phyloP scores from a whole-genome alignment of 2,113 vertebrate genomes.

The Callionymus lyra region DNA sequence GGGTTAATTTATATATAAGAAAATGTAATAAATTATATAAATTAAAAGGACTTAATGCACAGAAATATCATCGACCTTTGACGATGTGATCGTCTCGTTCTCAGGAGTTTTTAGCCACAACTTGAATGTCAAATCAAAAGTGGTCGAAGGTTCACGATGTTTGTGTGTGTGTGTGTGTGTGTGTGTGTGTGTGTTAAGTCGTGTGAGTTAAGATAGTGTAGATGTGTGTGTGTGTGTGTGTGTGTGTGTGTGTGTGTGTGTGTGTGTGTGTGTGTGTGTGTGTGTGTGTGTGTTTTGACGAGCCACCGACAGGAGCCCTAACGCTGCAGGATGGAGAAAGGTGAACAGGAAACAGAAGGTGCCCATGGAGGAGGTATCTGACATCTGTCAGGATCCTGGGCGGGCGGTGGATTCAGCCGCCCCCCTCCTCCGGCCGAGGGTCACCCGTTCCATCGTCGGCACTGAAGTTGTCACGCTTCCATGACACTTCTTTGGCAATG shows the following conservation, averaged over 20 bases:
- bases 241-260: constrained; percentile 8
- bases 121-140: no score
- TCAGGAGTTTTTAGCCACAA: no score
- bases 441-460: constrained; percentile 53
- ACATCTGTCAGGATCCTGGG: constrained; percentile 66
- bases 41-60: no score
- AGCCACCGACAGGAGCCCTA: constrained; percentile 57
- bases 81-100: no score
- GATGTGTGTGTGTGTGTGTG: constrained; percentile 1
- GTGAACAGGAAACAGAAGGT: constrained; percentile 68
- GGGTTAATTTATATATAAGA: no score
- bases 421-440: constrained; percentile 51
- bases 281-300: constrained; percentile 15
- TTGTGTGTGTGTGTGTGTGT: constrained; percentile 10
- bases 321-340: constrained; percentile 67
- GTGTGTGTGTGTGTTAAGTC: constrained; percentile 18
- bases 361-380: constrained; percentile 68
- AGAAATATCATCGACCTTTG: no score
- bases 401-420: constrained; percentile 45
- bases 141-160: background rate
- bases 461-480: constrained; percentile 61
- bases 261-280: constrained; percentile 18
- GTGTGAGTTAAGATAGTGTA: no score
- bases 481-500: constrained; percentile 69
- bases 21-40: no score